Base-by-base conservation (phyloP, 1,140 invertebrate species). In the Akabosia matsudoensis region DNA sequence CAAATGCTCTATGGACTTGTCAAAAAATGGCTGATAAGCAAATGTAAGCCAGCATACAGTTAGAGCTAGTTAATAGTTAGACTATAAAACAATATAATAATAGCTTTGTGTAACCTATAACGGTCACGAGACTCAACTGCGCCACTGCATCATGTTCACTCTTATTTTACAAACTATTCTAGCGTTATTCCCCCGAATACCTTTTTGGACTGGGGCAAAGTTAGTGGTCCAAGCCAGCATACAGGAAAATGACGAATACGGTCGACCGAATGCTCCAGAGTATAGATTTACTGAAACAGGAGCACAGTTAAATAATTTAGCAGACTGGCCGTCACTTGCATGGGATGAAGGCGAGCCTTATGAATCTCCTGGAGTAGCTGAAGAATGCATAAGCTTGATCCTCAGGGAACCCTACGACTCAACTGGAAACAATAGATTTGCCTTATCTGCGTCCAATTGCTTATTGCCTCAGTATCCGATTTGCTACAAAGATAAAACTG, bases 401-500 rank as follows among this genome's bases (percentile, higher is more conserved):
- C 28, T 67, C 3, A 30, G 31, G 26, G n/a, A 28, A 7, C 61
- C 61, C 10, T 67, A 67, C 28, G 1, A 28, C 3, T 28, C 61
- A 10, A 7, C 4, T 31, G 61, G 61, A 7, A 61, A 22, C 24
- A 67, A 67, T 31, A 16, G 7, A 13, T 28, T 67, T 22, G 2
- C 24, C 13, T 31, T 67, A 30, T 28, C 61, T 4, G n/a, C 61
- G 1, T 30, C 61, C 2, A 67, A 67, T 30, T 67, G 61, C 30
- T 7, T 13, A 30, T 30, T 67, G 28, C 61, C 61, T 30, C 61
- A 67, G 28, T 67, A 67, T 31, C 28, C 61, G 1, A 28, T 67
- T 22, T 67, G 61, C 28, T 67, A 67, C 28, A 67, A 67, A n/a
- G 61, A 67, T 10, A 67, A 67, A 67, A 67, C 10, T 67, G 28